Evolutionary conservation across 1,140 invertebrate species (phyloP), one percentile per base, ranked within the genome.

Genomic region (Lepidurus apus): DNA sequence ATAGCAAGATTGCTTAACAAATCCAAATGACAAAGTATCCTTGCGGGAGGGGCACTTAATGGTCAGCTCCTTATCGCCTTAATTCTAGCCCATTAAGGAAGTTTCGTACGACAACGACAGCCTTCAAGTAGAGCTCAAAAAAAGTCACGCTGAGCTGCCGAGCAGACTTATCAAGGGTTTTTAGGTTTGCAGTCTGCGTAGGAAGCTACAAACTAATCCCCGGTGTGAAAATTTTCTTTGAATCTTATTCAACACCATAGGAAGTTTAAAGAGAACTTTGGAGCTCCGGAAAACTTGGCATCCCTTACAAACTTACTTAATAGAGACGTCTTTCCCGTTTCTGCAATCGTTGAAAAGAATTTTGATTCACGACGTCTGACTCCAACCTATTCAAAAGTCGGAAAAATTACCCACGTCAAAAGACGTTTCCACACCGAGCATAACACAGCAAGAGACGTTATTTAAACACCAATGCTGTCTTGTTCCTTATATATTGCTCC

Each of bases 281-380:
- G 21, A 65, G n/a, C 53, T 65, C 53, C 53, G 53, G 53, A 65
- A 65, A 65, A 65, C 53, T 21, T 65, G 53, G 53, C 53, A 65
- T 65, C 53, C 53, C 21, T 65, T 65, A 21, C 17, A 65, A 65
- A 11, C 21, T 13, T 65, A 21, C 53, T 65, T 65, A 65, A 65
- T 65, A 65, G 53, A 65, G 53, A 65, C 53, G 21, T 65, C 53
- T 65, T 65, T 65, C 53, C 53, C 53, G 53, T 65, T 65, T 65
- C 13, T 65, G 53, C n/a, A 21, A 21, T 65, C 53, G 53, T 65
- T 65, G 53, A 65, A 65, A 65, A 65, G 53, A 65, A 13, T 65
- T n/a, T 21, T 65, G 53, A 65, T 65, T 65, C 53, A 65, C 53
- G 53, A 65, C 53, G 53, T 21, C 53, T 65, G 53, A 65, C 53